Percentiles rank a stretch among this genome's conserved stretches.
Conservation (phyloP, 2,888 invertebrate species). For the Caenorhabditis virilis region DNA sequence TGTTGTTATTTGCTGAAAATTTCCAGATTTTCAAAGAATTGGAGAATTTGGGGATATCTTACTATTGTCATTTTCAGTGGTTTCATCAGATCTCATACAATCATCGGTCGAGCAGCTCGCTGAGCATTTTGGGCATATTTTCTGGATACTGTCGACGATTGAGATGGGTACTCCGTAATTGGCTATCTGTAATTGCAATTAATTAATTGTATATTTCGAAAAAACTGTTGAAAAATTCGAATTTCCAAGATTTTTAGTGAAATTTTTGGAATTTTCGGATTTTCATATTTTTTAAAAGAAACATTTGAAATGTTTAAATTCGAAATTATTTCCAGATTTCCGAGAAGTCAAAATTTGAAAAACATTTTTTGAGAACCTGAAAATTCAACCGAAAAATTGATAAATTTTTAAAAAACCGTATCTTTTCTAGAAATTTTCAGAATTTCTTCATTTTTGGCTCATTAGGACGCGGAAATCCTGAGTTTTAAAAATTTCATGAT, state of each 20-base stretch:
- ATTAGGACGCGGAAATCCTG: too few relatives aligned
- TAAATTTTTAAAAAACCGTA: too few relatives aligned
- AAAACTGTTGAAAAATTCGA: neutral
- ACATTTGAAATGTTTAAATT: neutral
- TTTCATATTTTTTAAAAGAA: neutral
- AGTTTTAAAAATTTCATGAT: too few relatives aligned
- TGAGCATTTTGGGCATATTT: slow-evolving; percentile 39
- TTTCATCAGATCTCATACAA: slow-evolving; percentile 7
- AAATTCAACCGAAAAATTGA: neutral
- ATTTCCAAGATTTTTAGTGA: neutral
- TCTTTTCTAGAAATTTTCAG: too few relatives aligned
- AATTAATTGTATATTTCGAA: neutral
- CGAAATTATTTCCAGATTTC: neutral
- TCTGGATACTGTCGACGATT: slow-evolving; percentile 34
- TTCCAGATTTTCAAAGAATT: too few relatives aligned
- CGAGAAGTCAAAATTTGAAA: neutral
- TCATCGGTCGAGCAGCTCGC: slow-evolving; percentile 1
- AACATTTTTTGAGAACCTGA: neutral
- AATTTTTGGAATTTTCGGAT: neutral
- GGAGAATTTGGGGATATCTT: too few relatives aligned
- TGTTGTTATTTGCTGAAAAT: too few relatives aligned
- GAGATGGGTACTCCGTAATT: slow-evolving; percentile 39
- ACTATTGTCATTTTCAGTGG: slow-evolving; percentile 3
- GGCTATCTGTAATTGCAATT: slow-evolving; percentile 21
- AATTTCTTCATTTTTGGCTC: neutral